phyloP scores from a whole-genome alignment of 2,888 invertebrate genomes.

The Gryllus longicercus region DNA sequence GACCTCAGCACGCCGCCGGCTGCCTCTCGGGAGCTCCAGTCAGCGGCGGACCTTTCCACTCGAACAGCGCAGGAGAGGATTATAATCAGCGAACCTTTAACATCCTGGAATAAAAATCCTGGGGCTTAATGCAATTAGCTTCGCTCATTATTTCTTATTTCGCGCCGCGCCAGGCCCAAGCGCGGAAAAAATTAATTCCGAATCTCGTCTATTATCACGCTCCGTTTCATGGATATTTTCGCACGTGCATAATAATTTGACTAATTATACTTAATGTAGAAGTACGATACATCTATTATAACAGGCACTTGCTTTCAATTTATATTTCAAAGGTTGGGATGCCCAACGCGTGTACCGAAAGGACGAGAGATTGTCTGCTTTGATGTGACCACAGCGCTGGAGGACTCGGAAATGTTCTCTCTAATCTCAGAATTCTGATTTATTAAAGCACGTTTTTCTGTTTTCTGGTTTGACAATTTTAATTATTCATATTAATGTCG shows the following conservation, averaged over 20 bases:
- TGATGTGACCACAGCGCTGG: too few relatives aligned
- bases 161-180: neutral
- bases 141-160: slow-evolving; percentile 5
- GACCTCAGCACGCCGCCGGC: too few relatives aligned
- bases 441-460: too few relatives aligned
- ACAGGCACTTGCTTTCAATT: neutral
- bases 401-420: too few relatives aligned
- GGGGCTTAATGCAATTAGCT: slow-evolving; percentile 8
- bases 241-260: neutral
- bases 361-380: too few relatives aligned
- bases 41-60: too few relatives aligned
- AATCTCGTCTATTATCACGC: neutral
- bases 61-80: neutral
- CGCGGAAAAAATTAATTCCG: neutral
- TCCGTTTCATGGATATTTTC: neutral
- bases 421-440: too few relatives aligned
- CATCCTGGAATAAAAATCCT: neutral
- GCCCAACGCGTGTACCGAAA: too few relatives aligned
- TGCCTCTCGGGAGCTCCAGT: too few relatives aligned
- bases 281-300: neutral
- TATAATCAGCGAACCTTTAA: slow-evolving; percentile 4
- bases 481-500: too few relatives aligned
- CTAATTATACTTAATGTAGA: neutral
- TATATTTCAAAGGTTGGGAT: neutral
- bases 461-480: too few relatives aligned